These are phyloP conservation scores for Rhabdomys pumilio DNA, from an alignment of 2,797 vertebrate species.

Conservation along the genomic window DNA sequence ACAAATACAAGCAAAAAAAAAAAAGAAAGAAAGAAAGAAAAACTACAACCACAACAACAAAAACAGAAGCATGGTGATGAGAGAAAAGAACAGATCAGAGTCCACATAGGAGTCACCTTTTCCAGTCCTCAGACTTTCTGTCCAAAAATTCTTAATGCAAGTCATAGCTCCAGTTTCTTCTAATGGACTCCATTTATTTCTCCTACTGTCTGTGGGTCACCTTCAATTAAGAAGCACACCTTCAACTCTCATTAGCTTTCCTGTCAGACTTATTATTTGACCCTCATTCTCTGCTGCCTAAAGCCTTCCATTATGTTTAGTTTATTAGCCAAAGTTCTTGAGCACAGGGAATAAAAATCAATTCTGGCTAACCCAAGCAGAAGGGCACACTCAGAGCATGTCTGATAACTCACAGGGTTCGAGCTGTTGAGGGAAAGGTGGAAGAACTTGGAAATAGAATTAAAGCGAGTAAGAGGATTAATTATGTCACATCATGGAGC, in stretches of 20 bases:
- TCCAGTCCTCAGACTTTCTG: neutral
- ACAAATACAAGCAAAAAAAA: neutral
- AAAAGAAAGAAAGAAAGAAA: too few relatives aligned
- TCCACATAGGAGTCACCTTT: neutral
- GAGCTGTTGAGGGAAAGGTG: neutral
- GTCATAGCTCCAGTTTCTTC: neutral
- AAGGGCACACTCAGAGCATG: slow-evolving; percentile 15
- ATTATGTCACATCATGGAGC: neutral
- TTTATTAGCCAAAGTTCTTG: neutral
- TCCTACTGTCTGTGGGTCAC: neutral
- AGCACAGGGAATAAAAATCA: slow-evolving; percentile 40
- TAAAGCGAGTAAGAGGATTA: neutral
- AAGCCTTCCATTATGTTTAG: neutral
- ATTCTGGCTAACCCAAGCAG: neutral
- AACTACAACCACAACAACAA: too few relatives aligned
- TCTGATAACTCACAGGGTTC: neutral
- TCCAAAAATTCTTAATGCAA: slow-evolving; percentile 11
- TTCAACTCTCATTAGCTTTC: neutral
- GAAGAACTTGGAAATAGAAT: slow-evolving; percentile 26
- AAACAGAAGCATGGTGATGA: neutral
- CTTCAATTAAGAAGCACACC: neutral
- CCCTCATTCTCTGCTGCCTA: neutral
- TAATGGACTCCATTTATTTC: neutral
- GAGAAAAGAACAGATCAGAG: neutral
- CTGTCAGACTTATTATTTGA: slow-evolving; percentile 7